Conservation (phyloP, 2,113 vertebrate genomes). For the Gorsachius goisagi region DNA sequence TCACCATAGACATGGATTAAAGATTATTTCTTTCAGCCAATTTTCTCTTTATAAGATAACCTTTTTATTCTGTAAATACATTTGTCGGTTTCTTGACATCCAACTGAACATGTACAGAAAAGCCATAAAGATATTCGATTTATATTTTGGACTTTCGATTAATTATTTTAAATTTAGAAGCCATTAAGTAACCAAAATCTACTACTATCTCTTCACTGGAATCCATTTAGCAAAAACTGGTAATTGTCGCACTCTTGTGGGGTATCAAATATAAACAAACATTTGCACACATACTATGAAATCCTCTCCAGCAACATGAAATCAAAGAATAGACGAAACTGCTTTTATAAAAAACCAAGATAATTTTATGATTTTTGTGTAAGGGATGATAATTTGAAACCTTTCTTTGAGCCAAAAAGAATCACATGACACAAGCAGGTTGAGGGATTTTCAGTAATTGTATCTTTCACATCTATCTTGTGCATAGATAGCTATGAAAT, state of each 20-base stretch:
- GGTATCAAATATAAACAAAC: not conserved
- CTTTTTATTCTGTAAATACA: not conserved
- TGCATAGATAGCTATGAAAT: constrained; percentile 54
- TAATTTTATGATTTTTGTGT: not conserved
- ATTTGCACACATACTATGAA: not conserved
- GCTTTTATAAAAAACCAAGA: not conserved
- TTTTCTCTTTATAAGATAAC: not conserved
- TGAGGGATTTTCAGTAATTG: constrained; percentile 29
- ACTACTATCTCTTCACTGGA: not conserved
- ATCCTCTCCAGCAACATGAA: not conserved
- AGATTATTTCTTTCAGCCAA: not conserved
- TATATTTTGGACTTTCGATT: not conserved
- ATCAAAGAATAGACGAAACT: not conserved
- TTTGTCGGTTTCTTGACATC: not conserved
- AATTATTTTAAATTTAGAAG: not conserved
- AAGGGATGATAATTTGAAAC: not conserved
- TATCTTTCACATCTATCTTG: constrained; percentile 8
- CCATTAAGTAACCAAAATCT: not conserved
- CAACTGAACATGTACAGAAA: not conserved
- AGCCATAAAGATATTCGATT: not conserved
- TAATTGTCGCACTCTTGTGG: not conserved
- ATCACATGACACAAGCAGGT: not conserved
- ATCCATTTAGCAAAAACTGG: not conserved
- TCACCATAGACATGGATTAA: not conserved
- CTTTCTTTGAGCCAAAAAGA: not conserved